A percentile compares a stretch with the other conserved stretches of the same genome.
Conservation (phyloP, 2,888 invertebrate species). For the Pandemis cinnamomeana region DNA sequence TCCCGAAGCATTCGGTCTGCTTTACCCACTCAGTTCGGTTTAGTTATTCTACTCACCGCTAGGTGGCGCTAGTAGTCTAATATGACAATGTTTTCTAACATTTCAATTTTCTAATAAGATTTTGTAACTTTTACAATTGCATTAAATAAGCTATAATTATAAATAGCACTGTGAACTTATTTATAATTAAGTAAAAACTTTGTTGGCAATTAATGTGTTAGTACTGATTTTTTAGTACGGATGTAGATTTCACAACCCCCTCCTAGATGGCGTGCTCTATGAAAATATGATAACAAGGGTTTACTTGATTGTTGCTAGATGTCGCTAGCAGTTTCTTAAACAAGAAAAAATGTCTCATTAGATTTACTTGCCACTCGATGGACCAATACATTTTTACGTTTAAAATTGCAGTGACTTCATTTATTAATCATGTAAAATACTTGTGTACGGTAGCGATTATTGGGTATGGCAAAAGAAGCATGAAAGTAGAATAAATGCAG, state of each 20-base stretch:
- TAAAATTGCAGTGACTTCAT: no score
- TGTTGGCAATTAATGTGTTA: no score
- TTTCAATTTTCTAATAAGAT: conserved; percentile 33
- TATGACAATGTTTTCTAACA: background rate
- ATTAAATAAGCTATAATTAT: background rate
- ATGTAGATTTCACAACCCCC: conserved; percentile 45
- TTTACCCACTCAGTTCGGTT: conserved; percentile 61
- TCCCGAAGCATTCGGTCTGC: conserved; percentile 61
- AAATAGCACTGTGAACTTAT: background rate
- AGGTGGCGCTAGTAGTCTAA: conserved; percentile 60
- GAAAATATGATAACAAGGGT: background rate
- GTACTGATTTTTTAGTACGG: background rate
- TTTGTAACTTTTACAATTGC: conserved; percentile 3
- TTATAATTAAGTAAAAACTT: no score
- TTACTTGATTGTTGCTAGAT: conserved; percentile 47
- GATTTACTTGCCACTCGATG: background rate
- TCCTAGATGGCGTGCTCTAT: conserved; percentile 60
- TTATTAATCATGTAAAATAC: no score
- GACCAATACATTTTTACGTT: no score
- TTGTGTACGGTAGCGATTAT: no score
- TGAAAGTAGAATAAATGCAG: no score
- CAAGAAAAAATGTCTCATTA: background rate
- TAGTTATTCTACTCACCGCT: conserved; percentile 56
- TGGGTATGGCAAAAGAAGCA: no score
- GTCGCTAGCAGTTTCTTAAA: conserved; percentile 47